Evolutionary conservation across 2,888 invertebrate species (phyloP).

Genomic region (Ferrisia virgata): DNA sequence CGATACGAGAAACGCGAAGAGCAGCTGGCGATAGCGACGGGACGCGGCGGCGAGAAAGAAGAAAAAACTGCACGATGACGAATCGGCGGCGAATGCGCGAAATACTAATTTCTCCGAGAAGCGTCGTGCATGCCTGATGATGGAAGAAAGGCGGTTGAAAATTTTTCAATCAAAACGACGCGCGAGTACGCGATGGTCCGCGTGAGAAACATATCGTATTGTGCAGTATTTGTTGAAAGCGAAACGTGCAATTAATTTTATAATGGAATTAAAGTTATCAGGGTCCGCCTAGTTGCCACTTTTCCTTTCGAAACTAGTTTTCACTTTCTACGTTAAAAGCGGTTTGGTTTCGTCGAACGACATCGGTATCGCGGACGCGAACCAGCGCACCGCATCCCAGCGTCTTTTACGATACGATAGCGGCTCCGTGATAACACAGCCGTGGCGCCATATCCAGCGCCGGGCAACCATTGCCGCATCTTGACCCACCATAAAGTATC

Average conservation of each 20-base stretch:
- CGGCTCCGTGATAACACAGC: not conserved
- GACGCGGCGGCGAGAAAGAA: not conserved
- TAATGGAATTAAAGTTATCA: slow-evolving; percentile 45
- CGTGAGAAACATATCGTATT: slow-evolving; percentile 44
- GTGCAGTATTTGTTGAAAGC: slow-evolving; percentile 44
- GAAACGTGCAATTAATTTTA: slow-evolving; percentile 46
- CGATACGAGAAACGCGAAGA: not conserved
- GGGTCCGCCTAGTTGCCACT: slow-evolving; percentile 45
- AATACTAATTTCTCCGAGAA: slow-evolving; percentile 40
- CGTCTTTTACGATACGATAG: slow-evolving; percentile 39
- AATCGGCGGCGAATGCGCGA: slow-evolving; percentile 43
- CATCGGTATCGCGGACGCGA: not conserved
- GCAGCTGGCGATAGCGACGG: not conserved
- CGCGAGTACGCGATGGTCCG: slow-evolving; percentile 28
- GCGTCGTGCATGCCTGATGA: slow-evolving; percentile 22
- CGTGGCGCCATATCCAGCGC: not conserved
- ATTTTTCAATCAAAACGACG: slow-evolving; percentile 31
- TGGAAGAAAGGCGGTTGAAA: slow-evolving; percentile 34
- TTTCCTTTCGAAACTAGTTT: slow-evolving; percentile 46
- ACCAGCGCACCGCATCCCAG: not conserved
- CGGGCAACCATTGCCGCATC: not conserved
- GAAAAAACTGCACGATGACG: slow-evolving; percentile 38
- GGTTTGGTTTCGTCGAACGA: slow-evolving; percentile 35
- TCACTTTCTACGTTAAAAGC: slow-evolving; percentile 45
- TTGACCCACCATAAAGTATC: not conserved